phyloP scores from a whole-genome alignment of 2,888 invertebrate genomes.

The Hyposoter didymator region DNA sequence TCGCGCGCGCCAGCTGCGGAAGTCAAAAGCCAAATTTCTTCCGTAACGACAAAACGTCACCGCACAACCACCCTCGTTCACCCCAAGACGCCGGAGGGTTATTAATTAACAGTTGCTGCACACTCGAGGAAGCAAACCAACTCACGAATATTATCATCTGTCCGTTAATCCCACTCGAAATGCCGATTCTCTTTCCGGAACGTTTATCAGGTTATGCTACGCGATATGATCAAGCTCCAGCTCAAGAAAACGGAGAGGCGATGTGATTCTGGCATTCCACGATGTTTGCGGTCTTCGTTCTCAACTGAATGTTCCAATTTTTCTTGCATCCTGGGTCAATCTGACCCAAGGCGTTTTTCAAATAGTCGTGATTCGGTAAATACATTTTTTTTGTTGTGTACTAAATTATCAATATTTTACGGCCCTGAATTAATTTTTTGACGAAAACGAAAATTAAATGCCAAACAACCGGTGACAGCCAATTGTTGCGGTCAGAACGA shows the following conservation, averaged over 20 bases:
- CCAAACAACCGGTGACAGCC: too few relatives aligned
- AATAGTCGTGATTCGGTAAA: too few relatives aligned
- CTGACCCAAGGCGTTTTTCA: too few relatives aligned
- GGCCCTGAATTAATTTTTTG: too few relatives aligned
- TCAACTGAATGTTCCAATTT: not conserved
- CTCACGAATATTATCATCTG: not conserved
- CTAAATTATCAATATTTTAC: too few relatives aligned
- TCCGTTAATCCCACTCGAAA: slow-evolving; percentile 1
- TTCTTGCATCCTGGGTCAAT: not conserved
- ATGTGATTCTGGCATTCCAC: not conserved
- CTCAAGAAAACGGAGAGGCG: not conserved
- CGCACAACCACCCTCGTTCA: slow-evolving; percentile 58
- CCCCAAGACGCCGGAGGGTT: slow-evolving; percentile 30
- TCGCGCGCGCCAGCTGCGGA: slow-evolving; percentile 67
- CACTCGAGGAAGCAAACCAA: slow-evolving; percentile 17
- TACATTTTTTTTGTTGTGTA: too few relatives aligned
- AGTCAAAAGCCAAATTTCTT: slow-evolving; percentile 70
- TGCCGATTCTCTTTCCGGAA: not conserved
- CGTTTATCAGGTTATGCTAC: not conserved
- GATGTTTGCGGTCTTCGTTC: not conserved
- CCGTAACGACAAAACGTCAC: slow-evolving; percentile 62
- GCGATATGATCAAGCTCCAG: not conserved
- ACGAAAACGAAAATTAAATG: too few relatives aligned
- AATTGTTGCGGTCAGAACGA: too few relatives aligned
- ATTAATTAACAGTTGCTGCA: slow-evolving; percentile 60